A percentile compares a stretch with the other conserved stretches of the same genome.
phyloP scores from a whole-genome alignment of 2,797 vertebrate species.

The Mycteria americana region DNA sequence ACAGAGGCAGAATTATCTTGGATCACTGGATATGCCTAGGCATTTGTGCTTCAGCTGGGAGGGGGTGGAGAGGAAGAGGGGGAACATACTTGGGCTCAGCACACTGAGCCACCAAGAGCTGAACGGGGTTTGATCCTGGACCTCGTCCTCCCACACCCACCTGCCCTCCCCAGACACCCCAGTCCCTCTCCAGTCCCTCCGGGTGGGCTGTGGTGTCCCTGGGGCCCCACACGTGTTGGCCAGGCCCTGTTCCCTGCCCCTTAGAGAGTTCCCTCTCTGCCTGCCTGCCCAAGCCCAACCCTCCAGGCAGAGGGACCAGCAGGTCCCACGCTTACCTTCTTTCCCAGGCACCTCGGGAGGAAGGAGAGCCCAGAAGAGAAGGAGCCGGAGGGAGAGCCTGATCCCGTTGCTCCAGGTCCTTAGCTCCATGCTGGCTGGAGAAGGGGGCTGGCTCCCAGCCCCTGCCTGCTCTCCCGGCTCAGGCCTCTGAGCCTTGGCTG shows the following conservation, averaged over 20 bases:
- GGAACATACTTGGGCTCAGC: background rate
- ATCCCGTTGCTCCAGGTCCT: background rate
- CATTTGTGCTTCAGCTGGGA: background rate
- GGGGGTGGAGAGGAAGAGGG: too few species aligned
- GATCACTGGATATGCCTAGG: background rate
- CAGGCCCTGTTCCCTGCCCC: background rate
- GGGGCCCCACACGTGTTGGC: background rate
- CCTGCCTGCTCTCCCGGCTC: background rate
- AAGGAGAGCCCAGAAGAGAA: conserved; percentile 55
- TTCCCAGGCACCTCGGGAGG: conserved; percentile 40
- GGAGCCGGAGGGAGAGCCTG: background rate
- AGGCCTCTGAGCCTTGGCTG: conserved; percentile 8
- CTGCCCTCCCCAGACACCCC: background rate
- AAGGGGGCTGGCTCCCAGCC: background rate
- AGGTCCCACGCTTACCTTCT: conserved; percentile 70
- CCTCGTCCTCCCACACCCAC: background rate
- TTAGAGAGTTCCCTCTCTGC: background rate
- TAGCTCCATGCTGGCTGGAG: conserved; percentile 9
- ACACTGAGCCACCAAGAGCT: background rate
- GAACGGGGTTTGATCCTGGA: background rate
- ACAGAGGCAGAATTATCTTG: background rate
- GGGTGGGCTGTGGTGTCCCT: background rate
- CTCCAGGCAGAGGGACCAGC: background rate
- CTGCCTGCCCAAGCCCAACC: background rate
- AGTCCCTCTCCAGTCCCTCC: background rate